Conservation (phyloP, 2,888 invertebrate genomes). For the Macropis europaea region DNA sequence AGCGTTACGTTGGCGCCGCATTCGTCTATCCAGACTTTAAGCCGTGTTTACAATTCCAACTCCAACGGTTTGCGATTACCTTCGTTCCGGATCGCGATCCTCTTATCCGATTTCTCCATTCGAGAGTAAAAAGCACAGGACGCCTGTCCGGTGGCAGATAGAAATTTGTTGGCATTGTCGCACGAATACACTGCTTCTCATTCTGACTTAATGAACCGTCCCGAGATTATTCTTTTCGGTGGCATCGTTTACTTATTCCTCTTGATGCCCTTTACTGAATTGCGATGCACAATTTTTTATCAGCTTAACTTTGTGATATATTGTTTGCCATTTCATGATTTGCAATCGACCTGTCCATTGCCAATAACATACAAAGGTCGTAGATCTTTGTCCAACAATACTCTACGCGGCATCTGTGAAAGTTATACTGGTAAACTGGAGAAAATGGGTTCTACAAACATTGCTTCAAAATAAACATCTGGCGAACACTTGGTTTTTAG, state of each 20-base stretch:
- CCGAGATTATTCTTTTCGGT: background rate
- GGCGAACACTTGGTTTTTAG: too few species aligned
- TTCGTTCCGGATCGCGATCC: conserved; percentile 28
- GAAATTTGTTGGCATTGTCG: background rate
- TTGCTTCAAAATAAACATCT: too few species aligned
- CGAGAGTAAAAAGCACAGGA: conserved; percentile 16
- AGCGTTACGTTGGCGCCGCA: conserved; percentile 74
- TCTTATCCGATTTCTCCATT: conserved; percentile 36
- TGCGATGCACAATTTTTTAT: too few species aligned
- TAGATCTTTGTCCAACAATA: too few species aligned
- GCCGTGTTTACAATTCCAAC: conserved; percentile 57
- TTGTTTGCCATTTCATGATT: too few species aligned
- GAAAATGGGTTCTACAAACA: too few species aligned
- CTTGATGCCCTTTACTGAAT: background rate
- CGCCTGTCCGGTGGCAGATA: background rate
- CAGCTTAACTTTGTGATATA: too few species aligned
- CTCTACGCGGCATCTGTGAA: too few species aligned
- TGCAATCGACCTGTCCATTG: too few species aligned
- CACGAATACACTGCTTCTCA: background rate
- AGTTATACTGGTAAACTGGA: too few species aligned
- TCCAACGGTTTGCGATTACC: conserved; percentile 40
- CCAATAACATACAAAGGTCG: too few species aligned
- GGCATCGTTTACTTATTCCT: background rate
- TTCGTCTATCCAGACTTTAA: conserved; percentile 65
- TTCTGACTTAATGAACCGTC: background rate